Conservation (phyloP, 1,140 invertebrate genomes). For the Muscidifurax raptorellus region DNA sequence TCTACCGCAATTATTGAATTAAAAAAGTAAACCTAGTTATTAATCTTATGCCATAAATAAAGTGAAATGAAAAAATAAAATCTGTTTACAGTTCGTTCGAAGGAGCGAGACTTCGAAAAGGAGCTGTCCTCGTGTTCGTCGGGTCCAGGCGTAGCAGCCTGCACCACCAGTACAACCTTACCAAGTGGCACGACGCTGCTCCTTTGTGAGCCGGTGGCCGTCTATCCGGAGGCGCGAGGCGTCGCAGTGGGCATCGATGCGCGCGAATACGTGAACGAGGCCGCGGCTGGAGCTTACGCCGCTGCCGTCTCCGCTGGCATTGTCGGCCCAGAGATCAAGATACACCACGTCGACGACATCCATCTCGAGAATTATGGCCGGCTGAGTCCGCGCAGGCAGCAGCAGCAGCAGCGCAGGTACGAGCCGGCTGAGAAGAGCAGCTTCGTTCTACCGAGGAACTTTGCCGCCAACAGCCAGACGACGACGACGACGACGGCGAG, state of each 20-base stretch:
- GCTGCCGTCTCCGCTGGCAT: conserved; percentile 50
- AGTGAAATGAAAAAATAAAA: neutral
- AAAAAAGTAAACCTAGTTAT: too few relatives aligned
- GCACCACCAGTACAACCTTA: neutral
- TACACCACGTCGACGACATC: conserved; percentile 68
- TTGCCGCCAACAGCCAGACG: neutral
- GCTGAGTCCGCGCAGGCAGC: conserved; percentile 63
- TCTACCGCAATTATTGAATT: too few relatives aligned
- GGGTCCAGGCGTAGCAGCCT: neutral
- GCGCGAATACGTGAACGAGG: conserved; percentile 67
- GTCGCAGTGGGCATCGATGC: conserved; percentile 69
- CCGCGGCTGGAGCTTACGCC: conserved; percentile 57
- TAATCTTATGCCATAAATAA: too few relatives aligned
- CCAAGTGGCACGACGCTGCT: neutral
- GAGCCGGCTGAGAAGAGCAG: conserved; percentile 30
- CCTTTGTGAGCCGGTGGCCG: conserved; percentile 34
- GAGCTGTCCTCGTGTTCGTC: conserved; percentile 32
- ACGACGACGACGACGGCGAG: conserved; percentile 2
- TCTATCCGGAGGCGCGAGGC: conserved; percentile 65
- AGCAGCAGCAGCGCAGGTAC: conserved; percentile 60
- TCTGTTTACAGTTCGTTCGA: conserved; percentile 1
- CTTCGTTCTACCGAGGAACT: neutral
- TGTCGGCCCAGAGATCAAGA: conserved; percentile 66
- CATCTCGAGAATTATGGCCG: conserved; percentile 69
- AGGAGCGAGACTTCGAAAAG: conserved; percentile 1